These are phyloP conservation scores for Synanthedon tipuliformis DNA, from an alignment of 2,888 invertebrate species.

Conservation along the genomic window DNA sequence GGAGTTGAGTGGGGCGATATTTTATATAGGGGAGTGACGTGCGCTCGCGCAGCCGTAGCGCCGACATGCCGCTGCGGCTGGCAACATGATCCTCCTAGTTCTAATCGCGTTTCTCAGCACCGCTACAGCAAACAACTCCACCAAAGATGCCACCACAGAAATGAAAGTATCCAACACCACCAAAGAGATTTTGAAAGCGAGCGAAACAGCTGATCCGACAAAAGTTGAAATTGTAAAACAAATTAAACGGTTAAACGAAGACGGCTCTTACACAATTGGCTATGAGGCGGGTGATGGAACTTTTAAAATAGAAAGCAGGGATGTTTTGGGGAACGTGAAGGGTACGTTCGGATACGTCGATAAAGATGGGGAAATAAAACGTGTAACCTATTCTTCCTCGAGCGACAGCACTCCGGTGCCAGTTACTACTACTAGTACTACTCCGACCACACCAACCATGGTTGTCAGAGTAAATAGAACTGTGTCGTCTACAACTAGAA, in stretches of 20 bases:
- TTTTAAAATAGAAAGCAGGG: constrained; percentile 86
- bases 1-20: constrained; percentile 58
- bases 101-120: constrained; percentile 42
- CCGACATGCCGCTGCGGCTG: constrained; percentile 55
- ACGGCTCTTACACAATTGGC: constrained; percentile 86
- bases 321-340: constrained; percentile 82
- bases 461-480: constrained; percentile 60
- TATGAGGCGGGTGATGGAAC: constrained; percentile 89
- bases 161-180: constrained; percentile 35
- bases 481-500: constrained; percentile 65
- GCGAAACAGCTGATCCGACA: constrained; percentile 75
- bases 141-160: constrained; percentile 17
- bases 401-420: constrained; percentile 58
- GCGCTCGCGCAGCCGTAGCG: constrained; percentile 52
- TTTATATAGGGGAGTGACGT: constrained; percentile 58
- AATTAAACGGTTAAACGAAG: constrained; percentile 83
- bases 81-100: constrained; percentile 53
- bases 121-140: constrained; percentile 27
- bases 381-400: constrained; percentile 77
- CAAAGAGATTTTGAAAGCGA: constrained; percentile 69
- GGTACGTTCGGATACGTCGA: constrained; percentile 87
- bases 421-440: constrained; percentile 36
- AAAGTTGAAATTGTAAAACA: constrained; percentile 85
- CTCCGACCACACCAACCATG: constrained; percentile 52
- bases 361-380: constrained; percentile 80